Percentiles rank a stretch among this genome's conserved stretches.
Conservation (phyloP, 2,888 invertebrate genomes). For the Nasonovia ribisnigri region DNA sequence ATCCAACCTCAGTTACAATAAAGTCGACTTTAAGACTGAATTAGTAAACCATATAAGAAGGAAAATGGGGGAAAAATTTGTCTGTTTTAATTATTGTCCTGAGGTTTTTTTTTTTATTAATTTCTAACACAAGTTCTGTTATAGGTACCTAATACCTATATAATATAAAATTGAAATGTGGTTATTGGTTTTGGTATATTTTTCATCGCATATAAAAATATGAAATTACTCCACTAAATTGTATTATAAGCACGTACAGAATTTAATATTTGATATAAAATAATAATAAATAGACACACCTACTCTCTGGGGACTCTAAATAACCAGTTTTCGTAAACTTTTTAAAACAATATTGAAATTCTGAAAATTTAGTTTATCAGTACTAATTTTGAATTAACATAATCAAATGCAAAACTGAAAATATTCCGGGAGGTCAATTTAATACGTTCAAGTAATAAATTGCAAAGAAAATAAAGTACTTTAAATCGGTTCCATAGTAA, state of each 20-base stretch:
- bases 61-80: not conserved
- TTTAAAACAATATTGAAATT: not conserved
- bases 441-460: not conserved
- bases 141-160: not conserved
- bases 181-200: not conserved
- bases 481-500: not conserved
- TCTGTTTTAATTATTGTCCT: not conserved
- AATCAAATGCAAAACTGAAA: not conserved
- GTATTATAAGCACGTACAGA: not conserved
- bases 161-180: not conserved
- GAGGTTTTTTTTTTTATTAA: slow-evolving; percentile 1
- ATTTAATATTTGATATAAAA: not conserved
- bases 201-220: not conserved
- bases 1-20: not conserved
- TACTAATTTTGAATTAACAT: not conserved
- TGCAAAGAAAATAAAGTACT: not conserved
- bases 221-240: not conserved
- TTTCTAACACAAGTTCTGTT: not conserved
- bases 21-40: not conserved
- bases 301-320: not conserved
- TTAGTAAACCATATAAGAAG: not conserved
- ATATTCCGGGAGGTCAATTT: not conserved
- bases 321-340: not conserved
- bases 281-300: not conserved
- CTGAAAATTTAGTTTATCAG: not conserved